Evolutionary conservation across 2,797 vertebrate genomes (phyloP), one percentile per base, ranked within the genome.

Genomic region (Caiman crocodilus): DNA sequence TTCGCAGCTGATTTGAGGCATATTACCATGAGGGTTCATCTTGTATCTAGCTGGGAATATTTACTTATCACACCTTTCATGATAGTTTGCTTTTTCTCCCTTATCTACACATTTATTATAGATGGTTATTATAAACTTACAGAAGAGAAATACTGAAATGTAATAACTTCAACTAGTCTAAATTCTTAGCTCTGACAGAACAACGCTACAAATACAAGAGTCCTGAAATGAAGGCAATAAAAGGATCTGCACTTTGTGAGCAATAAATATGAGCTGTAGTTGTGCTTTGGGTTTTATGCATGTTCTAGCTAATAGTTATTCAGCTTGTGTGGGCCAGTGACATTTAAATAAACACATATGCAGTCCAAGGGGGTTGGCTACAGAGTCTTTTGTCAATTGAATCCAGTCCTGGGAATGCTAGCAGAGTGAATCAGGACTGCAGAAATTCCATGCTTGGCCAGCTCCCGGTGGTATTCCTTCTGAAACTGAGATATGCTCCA

Each of bases 271-370:
- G 76, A 94, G 87, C 89, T 87, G 89, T 56, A 91, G 94, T 82
- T 95, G 90, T 92, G 95, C 93, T 94, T 85, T 94, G 89, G 87
- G 92, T 94, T 89, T 94, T 73, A 74, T 89, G 87, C 89, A 86
- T 84, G 90, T 88, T 94, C 65, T 85, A 79, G 74, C 89, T 95
- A 96, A 96, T 90, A 97, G 94, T 94, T 94, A 96, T 96, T 96
- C 96, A 93, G 94, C 94, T 78, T 96, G 95, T 94, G 94, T 94
- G 95, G 95, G 94, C 96, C 91, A 94, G 94, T 94, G 95, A 95
- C 94, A 91, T 96, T 96, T 93, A 94, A 96, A 92, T 95, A 95
- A 96, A 95, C 81, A 96, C 90, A 94, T 96, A 74, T 96, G 92
- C 81, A 80, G 87, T 90, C 96, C 93, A 95, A 96, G 91, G 88